These are phyloP conservation scores for Drosophila fulvimacula DNA, from an alignment of 2,888 invertebrate genomes.

Conservation along the genomic window DNA sequence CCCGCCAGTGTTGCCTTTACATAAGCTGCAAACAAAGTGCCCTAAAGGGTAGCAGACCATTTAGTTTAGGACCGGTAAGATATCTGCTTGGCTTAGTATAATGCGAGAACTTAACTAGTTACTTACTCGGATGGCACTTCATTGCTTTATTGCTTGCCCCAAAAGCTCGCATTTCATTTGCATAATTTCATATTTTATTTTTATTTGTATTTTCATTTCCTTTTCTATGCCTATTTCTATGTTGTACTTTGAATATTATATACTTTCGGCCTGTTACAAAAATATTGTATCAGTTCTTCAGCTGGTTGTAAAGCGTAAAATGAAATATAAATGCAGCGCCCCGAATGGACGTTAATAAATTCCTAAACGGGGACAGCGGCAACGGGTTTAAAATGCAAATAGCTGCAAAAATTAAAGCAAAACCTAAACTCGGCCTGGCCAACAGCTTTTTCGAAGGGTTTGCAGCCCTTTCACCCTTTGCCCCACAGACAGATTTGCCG, in stretches of 20 bases:
- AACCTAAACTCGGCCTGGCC: conserved; percentile 15
- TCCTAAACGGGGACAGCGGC: conserved; percentile 52
- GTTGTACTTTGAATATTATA: conserved; percentile 20
- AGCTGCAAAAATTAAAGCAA: conserved; percentile 71
- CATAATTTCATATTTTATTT: conserved; percentile 62
- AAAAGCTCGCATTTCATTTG: conserved; percentile 61
- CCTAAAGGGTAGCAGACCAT: conserved; percentile 9
- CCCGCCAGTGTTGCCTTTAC: conserved; percentile 8
- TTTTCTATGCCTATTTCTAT: conserved; percentile 10
- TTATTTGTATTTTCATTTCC: conserved; percentile 29
- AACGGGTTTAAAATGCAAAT: conserved; percentile 75
- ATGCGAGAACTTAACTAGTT: conserved; percentile 45
- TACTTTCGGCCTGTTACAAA: conserved; percentile 47
- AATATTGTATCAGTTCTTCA: conserved; percentile 79
- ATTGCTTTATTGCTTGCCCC: conserved; percentile 18
- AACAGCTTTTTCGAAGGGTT: conserved; percentile 61
- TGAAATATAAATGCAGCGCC: conserved; percentile 71
- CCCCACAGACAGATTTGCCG: conserved; percentile 63
- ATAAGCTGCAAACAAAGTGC: conserved; percentile 15
- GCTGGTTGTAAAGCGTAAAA: conserved; percentile 65
- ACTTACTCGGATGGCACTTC: conserved; percentile 30
- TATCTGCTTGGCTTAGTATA: conserved; percentile 26
- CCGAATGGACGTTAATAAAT: conserved; percentile 65
- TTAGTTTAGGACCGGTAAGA: conserved; percentile 16
- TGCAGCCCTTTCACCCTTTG: conserved; percentile 41